Evolutionary conservation across 2,113 vertebrate species (phyloP).

Genomic region (Alces alces): DNA sequence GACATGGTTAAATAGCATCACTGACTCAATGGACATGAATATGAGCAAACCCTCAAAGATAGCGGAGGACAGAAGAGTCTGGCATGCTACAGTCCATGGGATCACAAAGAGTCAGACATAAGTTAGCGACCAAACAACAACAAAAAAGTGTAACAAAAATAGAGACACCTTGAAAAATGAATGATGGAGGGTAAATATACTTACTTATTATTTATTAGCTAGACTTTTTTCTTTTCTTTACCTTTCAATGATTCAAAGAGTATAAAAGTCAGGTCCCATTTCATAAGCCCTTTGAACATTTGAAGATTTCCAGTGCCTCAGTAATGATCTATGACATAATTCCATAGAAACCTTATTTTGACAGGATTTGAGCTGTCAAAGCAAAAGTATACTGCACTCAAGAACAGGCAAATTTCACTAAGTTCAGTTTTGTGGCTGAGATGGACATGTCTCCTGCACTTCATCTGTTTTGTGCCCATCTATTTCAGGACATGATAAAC

Average conservation of each 20-base stretch:
- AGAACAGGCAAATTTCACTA: not conserved
- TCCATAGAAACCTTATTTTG: not conserved
- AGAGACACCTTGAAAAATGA: not conserved
- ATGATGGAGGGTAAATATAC: not conserved
- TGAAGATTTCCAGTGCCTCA: not conserved
- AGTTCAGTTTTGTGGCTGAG: not conserved
- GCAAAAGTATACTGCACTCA: not conserved
- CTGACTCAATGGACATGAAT: not conserved
- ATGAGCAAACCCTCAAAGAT: not conserved
- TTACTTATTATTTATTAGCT: not conserved
- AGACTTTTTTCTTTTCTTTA: not conserved
- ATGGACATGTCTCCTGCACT: not conserved
- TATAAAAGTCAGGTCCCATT: not conserved
- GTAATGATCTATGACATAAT: not conserved
- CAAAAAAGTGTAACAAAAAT: not conserved
- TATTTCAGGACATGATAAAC: not conserved
- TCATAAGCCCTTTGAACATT: not conserved
- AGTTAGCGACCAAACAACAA: not conserved
- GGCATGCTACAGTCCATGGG: not conserved
- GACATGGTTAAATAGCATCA: not conserved
- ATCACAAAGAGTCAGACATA: not conserved
- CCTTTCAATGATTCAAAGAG: not conserved
- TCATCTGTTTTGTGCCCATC: not conserved
- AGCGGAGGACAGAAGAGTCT: not conserved
- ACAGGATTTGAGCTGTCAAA: not conserved